These are phyloP conservation scores for Acanthaster planci DNA, from an alignment of 35 echinoderm and acorn worm genomes.

Conservation along the genomic window DNA sequence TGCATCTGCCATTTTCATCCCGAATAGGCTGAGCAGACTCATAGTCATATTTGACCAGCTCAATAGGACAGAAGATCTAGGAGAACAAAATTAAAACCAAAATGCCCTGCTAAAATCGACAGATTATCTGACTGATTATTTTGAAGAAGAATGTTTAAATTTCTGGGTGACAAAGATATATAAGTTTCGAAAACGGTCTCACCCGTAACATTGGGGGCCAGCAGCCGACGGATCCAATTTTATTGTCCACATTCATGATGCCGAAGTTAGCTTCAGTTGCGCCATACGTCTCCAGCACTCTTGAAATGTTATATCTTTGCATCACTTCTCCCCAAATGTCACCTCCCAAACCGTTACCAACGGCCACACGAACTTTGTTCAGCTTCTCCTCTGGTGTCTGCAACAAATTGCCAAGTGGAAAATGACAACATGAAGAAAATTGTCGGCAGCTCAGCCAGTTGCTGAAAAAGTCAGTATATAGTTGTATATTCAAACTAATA, in stretches of 20 bases:
- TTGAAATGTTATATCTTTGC: slow-evolving; percentile 64
- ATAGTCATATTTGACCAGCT: slow-evolving; percentile 92
- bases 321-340: slow-evolving; percentile 86
- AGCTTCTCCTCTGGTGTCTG: slow-evolving; percentile 67
- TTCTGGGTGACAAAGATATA: too few species aligned
- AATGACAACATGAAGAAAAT: too few species aligned
- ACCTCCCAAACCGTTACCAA: slow-evolving; percentile 87
- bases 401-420: background rate
- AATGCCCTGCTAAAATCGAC: too few species aligned
- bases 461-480: too few species aligned
- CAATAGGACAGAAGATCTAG: slow-evolving; percentile 88
- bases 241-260: slow-evolving; percentile 98
- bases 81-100: slow-evolving; percentile 27
- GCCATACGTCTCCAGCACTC: slow-evolving; percentile 91
- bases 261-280: slow-evolving; percentile 98
- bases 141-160: too few species aligned
- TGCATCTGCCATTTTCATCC: slow-evolving; percentile 84
- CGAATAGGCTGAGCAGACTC: slow-evolving; percentile 76
- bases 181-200: too few species aligned
- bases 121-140: too few species aligned
- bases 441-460: too few species aligned
- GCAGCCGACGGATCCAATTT: slow-evolving; percentile 86
- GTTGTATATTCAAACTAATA: too few species aligned
- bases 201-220: slow-evolving; percentile 90
- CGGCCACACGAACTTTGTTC: slow-evolving; percentile 85